phyloP scores from a whole-genome alignment of 2,888 invertebrate species.

The Protonemura montana region DNA sequence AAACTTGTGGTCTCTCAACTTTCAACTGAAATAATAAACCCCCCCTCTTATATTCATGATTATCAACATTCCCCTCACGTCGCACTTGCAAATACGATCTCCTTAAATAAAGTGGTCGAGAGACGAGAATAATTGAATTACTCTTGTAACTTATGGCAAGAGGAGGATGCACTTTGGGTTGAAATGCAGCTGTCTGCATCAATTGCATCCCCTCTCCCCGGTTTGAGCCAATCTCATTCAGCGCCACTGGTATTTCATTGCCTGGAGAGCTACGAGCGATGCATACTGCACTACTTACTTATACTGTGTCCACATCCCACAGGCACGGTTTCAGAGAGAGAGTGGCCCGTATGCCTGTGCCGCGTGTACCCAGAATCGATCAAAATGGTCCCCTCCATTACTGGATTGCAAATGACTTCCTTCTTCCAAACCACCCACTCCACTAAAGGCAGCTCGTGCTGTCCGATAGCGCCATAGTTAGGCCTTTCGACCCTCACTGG shows the following conservation, averaged over 20 bases:
- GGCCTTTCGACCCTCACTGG: neutral
- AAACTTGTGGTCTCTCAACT: neutral
- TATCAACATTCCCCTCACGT: neutral
- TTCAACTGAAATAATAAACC: neutral
- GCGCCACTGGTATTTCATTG: neutral
- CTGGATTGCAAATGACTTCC: slow-evolving; percentile 5
- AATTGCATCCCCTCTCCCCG: neutral
- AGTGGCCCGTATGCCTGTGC: too few relatives aligned
- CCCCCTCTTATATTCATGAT: neutral
- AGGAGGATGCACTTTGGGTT: neutral
- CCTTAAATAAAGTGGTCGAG: neutral
- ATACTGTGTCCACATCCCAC: neutral
- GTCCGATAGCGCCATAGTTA: too few relatives aligned
- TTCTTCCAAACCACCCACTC: neutral
- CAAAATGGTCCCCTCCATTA: slow-evolving; percentile 12
- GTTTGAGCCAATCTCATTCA: neutral
- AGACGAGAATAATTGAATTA: neutral
- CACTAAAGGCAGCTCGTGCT: too few relatives aligned
- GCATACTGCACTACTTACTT: neutral
- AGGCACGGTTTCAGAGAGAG: neutral
- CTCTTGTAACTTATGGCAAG: neutral
- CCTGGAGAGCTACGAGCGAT: neutral
- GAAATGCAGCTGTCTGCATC: neutral
- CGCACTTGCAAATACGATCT: neutral
- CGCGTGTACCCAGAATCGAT: neutral